Evolutionary conservation across 2,113 vertebrate genomes (phyloP).

Genomic region (Sceloporus tristichus): DNA sequence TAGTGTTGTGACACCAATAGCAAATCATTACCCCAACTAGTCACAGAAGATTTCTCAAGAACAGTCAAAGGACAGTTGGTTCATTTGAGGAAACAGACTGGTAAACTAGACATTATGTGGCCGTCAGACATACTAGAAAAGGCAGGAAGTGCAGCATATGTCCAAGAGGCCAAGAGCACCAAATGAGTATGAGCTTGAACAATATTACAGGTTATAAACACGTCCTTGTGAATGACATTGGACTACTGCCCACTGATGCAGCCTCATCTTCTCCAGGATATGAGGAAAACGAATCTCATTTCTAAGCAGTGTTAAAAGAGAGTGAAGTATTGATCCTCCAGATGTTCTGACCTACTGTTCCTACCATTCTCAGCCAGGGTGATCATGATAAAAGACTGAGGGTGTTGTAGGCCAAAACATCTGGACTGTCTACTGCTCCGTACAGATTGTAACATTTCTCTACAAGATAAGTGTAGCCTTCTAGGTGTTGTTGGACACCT

Average conservation of each 20-base stretch:
- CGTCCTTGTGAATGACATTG: background rate
- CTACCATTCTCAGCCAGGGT: background rate
- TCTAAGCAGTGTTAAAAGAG: background rate
- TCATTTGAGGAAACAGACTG: constrained; percentile 5
- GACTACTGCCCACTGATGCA: background rate
- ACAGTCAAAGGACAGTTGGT: background rate
- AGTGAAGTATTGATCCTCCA: too few relatives aligned
- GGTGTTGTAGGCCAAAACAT: background rate
- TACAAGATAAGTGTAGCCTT: too few relatives aligned
- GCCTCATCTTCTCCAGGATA: background rate
- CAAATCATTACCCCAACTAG: background rate
- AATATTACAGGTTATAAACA: background rate
- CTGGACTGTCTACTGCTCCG: background rate
- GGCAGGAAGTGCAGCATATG: background rate
- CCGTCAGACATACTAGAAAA: background rate
- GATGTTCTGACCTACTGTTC: background rate
- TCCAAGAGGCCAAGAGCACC: background rate
- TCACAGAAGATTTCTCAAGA: background rate
- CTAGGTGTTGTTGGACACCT: too few relatives aligned
- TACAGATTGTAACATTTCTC: too few relatives aligned
- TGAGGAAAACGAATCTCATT: background rate
- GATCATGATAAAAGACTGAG: background rate
- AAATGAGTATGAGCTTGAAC: background rate
- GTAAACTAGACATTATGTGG: background rate
- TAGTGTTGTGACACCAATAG: constrained; percentile 10